phyloP scores from a whole-genome alignment of 2,888 invertebrate genomes.

The Physocephala rufipes region DNA sequence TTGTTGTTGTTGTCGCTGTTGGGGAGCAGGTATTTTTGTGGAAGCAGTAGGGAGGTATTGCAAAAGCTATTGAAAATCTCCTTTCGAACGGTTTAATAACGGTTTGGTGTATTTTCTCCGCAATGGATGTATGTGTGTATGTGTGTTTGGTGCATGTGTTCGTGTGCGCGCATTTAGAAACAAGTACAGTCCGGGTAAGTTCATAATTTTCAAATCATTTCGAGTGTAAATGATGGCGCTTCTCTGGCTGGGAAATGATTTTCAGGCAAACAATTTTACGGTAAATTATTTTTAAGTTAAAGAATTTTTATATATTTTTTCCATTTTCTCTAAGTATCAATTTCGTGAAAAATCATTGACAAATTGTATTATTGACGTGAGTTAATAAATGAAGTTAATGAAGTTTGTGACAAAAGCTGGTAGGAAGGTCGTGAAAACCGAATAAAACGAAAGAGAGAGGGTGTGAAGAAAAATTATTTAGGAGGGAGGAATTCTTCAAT shows the following conservation, averaged over 20 bases:
- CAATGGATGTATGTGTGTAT: too few relatives aligned
- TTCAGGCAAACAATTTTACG: slow-evolving; percentile 23
- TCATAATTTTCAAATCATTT: background rate
- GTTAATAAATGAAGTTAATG: background rate
- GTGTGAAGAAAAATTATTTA: background rate
- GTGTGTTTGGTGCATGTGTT: background rate
- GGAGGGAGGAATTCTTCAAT: too few relatives aligned
- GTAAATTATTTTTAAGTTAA: slow-evolving; percentile 30
- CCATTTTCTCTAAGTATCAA: background rate
- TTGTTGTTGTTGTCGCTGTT: slow-evolving; percentile 31
- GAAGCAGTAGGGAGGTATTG: background rate
- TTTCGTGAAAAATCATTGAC: slow-evolving; percentile 18
- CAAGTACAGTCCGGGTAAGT: too few relatives aligned
- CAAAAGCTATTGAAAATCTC: background rate
- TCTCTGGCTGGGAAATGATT: slow-evolving; percentile 27
- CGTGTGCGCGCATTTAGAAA: background rate
- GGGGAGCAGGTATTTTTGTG: slow-evolving; percentile 6
- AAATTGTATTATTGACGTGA: background rate
- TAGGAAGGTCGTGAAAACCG: background rate
- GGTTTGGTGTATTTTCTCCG: too few relatives aligned
- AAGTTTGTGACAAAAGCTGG: background rate
- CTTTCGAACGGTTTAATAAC: background rate
- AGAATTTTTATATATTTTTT: too few relatives aligned
- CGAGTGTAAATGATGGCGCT: slow-evolving; percentile 22
- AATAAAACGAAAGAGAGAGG: too few relatives aligned